Evolutionary conservation across 2,797 vertebrate genomes (phyloP).

Genomic region (Eurystomus glaucurus): DNA sequence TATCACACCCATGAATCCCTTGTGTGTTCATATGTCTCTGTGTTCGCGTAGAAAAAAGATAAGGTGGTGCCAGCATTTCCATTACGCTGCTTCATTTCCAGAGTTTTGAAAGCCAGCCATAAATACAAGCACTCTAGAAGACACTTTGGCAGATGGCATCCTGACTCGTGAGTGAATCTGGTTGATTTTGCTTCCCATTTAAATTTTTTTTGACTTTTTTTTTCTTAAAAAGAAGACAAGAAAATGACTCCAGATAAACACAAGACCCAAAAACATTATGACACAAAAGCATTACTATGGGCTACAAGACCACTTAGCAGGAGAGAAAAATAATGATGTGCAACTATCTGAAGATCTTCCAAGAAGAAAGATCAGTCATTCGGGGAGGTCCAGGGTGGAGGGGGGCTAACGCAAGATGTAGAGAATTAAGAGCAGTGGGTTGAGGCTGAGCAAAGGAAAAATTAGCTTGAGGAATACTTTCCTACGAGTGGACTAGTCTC

Average conservation of each 20-base stretch:
- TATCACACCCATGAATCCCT: constrained; percentile 14
- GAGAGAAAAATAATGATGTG: constrained; percentile 72
- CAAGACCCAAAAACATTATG: constrained; percentile 36
- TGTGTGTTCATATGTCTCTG: not conserved
- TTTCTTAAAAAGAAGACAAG: constrained; percentile 32
- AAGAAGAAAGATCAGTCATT: constrained; percentile 75
- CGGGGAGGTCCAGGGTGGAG: constrained; percentile 74
- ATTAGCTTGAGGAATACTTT: constrained; percentile 69
- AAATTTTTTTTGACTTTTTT: constrained; percentile 9
- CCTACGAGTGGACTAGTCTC: constrained; percentile 40
- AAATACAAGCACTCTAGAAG: constrained; percentile 47
- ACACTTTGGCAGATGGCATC: constrained; percentile 52
- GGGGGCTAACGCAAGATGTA: not conserved
- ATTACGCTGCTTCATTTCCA: constrained; percentile 38
- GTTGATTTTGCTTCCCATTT: constrained; percentile 51
- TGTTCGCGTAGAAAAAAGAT: not conserved
- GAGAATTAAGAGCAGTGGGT: constrained; percentile 48
- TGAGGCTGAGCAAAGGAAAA: constrained; percentile 63
- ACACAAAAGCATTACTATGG: constrained; percentile 61
- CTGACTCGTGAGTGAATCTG: not conserved
- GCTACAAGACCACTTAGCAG: constrained; percentile 49
- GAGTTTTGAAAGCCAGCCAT: constrained; percentile 50
- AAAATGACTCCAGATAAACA: constrained; percentile 62
- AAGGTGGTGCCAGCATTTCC: constrained; percentile 46
- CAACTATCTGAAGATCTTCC: constrained; percentile 71